Base-by-base conservation (phyloP, 2,113 vertebrate species). In the Salvelinus alpinus region DNA sequence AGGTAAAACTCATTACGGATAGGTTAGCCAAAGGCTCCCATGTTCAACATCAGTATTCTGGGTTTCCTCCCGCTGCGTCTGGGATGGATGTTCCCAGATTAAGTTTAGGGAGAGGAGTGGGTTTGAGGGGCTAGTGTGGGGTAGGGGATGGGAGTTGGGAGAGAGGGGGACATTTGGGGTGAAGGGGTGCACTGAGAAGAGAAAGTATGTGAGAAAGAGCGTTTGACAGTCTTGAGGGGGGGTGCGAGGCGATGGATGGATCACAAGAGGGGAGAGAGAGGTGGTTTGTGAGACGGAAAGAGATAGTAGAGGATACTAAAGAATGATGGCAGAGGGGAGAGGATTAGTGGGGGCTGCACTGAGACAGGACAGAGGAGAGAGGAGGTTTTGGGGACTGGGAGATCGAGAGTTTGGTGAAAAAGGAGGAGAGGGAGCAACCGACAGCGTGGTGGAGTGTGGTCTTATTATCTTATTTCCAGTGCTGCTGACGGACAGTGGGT, bases 1-100 rank as follows among this genome's bases (percentile, higher is more conserved):
- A 83, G 81, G 78, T 83, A 80, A 87, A 87, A 84, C 83, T 85
- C 84, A 86, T 88, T 86, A 83, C 24, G 54, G 44, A 65, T 64
- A 70, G 80, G 85, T 80, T 74, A 75, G 22, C 29, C 38, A 81
- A 82, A 84, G 81, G 83, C 82, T 80, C 67, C 24, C 0, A 54
- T 71, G 51, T 72, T 76, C 66, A 29, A 47, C 62, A 67, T 85
- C 81, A 78, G 78, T 85, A 78, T 82, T 74, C 80, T 76, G 57
- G 71, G 62, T 68, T 82, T 71, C 29, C 25, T 74, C 20, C 51
- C 75, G 20, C 54, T 68, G 65, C 38, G 66, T 73, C 70, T 70
- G 72, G 75, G 51, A 81, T 51, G 54, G 48, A 44, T 71, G 51
- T 71, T 73, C 71, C 73, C 27, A 77, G 68, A 77, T 69, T 77